Evolutionary conservation across 2,797 vertebrate genomes (phyloP).

Genomic region (Lindbergichthys nudifrons): DNA sequence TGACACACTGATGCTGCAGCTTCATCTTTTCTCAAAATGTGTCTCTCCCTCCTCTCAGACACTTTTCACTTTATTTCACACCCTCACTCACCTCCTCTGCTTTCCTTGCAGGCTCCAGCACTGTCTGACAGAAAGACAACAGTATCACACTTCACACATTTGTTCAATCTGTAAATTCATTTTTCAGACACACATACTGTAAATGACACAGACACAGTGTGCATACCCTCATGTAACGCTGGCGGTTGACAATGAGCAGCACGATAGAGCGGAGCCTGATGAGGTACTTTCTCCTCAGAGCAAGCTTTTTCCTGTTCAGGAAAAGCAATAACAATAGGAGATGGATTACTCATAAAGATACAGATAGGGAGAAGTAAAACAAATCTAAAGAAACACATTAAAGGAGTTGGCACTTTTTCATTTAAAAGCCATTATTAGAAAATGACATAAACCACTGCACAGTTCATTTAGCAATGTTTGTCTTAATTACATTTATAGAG

Average conservation of each 20-base stretch:
- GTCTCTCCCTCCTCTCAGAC: not conserved
- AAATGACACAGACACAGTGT: constrained; percentile 12
- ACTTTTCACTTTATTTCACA: not conserved
- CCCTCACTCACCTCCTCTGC: constrained; percentile 77
- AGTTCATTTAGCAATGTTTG: not conserved
- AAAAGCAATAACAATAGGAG: constrained; percentile 9
- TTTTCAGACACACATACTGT: not conserved
- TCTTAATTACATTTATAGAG: constrained; percentile 2
- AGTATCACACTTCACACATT: constrained; percentile 61
- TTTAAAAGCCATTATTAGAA: too few relatives aligned
- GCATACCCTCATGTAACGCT: constrained; percentile 92
- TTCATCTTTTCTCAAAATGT: constrained; percentile 13
- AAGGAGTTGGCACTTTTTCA: not conserved
- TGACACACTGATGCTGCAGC: constrained; percentile 5
- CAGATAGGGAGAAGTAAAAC: not conserved
- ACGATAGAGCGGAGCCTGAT: constrained; percentile 88
- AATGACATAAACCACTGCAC: constrained; percentile 4
- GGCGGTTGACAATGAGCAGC: constrained; percentile 88
- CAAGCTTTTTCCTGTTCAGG: constrained; percentile 84
- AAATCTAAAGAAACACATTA: not conserved
- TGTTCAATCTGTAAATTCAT: constrained; percentile 28
- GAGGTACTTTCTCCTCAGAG: constrained; percentile 86
- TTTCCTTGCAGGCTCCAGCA: constrained; percentile 76
- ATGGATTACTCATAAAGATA: constrained; percentile 17
- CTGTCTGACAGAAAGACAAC: constrained; percentile 78